Conservation (phyloP, 92 coral and sea anemone species). For the Porites lobata region DNA sequence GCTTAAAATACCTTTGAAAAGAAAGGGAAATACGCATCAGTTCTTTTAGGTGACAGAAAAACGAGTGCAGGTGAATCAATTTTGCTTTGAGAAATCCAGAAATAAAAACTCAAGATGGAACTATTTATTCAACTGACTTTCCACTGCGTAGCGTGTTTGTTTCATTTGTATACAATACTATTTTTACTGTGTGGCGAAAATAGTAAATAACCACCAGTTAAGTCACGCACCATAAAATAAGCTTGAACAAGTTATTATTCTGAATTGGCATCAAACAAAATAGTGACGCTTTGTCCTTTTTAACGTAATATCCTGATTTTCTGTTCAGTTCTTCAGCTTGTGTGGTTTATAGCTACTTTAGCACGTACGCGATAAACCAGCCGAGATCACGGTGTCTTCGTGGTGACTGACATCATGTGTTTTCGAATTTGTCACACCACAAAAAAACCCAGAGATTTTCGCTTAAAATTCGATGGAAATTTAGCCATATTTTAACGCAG, state of each 20-base stretch:
- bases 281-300: slow-evolving; percentile 23
- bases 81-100: not conserved
- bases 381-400: slow-evolving; percentile 41
- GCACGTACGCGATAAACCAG: slow-evolving; percentile 53
- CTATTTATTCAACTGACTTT: not conserved
- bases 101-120: not conserved
- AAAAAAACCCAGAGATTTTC: slow-evolving; percentile 2
- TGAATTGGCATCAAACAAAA: slow-evolving; percentile 11
- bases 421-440: slow-evolving; percentile 42
- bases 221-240: slow-evolving; percentile 46
- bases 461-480: slow-evolving; percentile 9
- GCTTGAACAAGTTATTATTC: not conserved
- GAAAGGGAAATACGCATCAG: too few relatives aligned
- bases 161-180: slow-evolving; percentile 28
- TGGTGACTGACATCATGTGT: slow-evolving; percentile 41
- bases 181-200: slow-evolving; percentile 26
- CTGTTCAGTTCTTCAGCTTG: not conserved
- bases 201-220: slow-evolving; percentile 16
- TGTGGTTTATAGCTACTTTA: slow-evolving; percentile 8
- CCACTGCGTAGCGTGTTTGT: slow-evolving; percentile 26
- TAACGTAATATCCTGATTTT: slow-evolving; percentile 39
- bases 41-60: too few relatives aligned
- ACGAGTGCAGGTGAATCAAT: too few relatives aligned
- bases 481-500: not conserved
- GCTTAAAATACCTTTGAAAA: not conserved